Evolutionary conservation across 2,797 vertebrate species (phyloP), one percentile per base, ranked within the genome.

Genomic region (Eremophila alpestris): DNA sequence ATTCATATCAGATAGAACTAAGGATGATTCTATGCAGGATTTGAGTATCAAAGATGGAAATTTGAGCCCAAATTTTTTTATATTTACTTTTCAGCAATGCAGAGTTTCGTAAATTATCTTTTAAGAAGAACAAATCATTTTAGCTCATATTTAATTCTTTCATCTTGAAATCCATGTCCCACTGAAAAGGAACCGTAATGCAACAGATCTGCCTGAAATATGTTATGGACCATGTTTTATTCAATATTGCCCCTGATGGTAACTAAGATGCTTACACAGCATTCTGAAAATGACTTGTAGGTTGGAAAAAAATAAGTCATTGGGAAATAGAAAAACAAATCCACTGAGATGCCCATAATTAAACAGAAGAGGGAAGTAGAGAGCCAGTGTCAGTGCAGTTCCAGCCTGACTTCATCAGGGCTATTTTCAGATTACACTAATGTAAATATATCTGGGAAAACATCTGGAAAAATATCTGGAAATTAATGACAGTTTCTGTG

Each of bases 351-450:
- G 85, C 34, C 10, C 11, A 7, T 22, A 16, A 52, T 17, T 69
- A 64, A 89, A 83, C 71, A 85, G 84, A 58, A 89, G 48, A 83
- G 52, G 60, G 60, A 87, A 89, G 40, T 65, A 93, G 87, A 94
- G 64, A 23, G 52, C 30, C 40, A 48, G 6, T 36, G 38, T 60
- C 49, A 74, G 23, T 27, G 41, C 7, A 30, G 30, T 38, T 55
- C 46, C 19, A 45, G 16, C 18, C 29, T 41, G 16, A 12, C 16
- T 23, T 88, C 54, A 38, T 38, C 8, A 29, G 43, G 6, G 6
- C 20, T 64, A 9, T 64, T 78, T 89, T 84, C 68, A 76, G 43
- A 65, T 76, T 34, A 32, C 12, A 32, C 12, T 34, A 56, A 49
- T n/a, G 21, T 16, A 41, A 41, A 41, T 41, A 7, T 15, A 16